These are phyloP conservation scores for Allobates femoralis DNA, from an alignment of 2,797 vertebrate species.

Conservation along the genomic window DNA sequence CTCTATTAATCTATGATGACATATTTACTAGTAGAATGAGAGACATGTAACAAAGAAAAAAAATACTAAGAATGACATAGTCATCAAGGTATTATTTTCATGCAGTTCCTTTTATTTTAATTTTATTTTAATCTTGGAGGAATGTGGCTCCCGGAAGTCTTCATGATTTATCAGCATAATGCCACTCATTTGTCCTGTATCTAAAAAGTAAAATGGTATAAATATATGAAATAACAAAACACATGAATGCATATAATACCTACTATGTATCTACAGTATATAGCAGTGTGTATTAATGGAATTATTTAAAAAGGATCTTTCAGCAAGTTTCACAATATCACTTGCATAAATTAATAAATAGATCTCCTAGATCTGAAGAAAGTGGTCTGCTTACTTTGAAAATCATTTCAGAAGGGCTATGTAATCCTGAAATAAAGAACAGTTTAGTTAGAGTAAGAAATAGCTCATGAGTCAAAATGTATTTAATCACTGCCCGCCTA, in stretches of 20 bases:
- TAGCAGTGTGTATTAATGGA: too few species aligned
- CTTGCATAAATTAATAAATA: too few species aligned
- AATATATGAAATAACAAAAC: background rate
- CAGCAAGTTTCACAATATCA: too few species aligned
- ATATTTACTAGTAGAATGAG: background rate
- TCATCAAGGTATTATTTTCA: background rate
- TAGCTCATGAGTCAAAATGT: too few species aligned
- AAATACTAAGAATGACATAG: background rate
- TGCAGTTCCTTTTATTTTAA: slow-evolving; percentile 2
- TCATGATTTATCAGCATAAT: background rate
- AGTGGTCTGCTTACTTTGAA: too few species aligned
- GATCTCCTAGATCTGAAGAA: too few species aligned
- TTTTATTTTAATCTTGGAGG: background rate
- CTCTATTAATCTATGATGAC: background rate
- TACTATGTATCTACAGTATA: background rate
- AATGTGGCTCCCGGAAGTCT: background rate
- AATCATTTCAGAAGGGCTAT: too few species aligned
- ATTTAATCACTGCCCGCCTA: too few species aligned
- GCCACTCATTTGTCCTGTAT: background rate
- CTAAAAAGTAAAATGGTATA: background rate
- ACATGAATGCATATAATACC: background rate
- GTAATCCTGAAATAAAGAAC: too few species aligned
- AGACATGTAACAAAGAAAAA: background rate
- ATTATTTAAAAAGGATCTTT: too few species aligned
- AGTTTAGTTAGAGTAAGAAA: too few species aligned